A percentile compares a stretch with the other conserved stretches of the same genome.
Evolutionary conservation across 2,797 vertebrate genomes (phyloP).

Genomic region (Danio kyathit): DNA sequence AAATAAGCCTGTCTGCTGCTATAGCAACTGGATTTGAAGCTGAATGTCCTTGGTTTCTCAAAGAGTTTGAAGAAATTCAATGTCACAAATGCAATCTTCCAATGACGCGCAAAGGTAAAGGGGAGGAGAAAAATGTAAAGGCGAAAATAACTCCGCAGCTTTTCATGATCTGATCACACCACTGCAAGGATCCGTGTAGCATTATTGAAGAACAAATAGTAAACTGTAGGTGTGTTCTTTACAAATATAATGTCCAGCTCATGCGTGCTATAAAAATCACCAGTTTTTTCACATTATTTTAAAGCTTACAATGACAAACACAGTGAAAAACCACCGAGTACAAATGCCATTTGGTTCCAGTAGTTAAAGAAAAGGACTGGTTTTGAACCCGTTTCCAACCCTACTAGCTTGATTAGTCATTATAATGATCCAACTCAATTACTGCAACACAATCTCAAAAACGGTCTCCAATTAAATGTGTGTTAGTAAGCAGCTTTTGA

Average conservation of each 20-base stretch:
- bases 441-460: not conserved
- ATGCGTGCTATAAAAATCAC: not conserved
- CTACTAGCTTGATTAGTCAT: not conserved
- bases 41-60: slow-evolving; percentile 22
- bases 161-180: not conserved
- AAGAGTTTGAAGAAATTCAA: slow-evolving; percentile 35
- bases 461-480: not conserved
- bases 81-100: slow-evolving; percentile 25
- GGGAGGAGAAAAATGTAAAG: not conserved
- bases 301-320: not conserved
- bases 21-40: slow-evolving; percentile 14
- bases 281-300: not conserved
- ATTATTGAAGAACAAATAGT: not conserved
- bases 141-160: slow-evolving; percentile 30
- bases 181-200: not conserved
- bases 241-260: not conserved
- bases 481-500: not conserved
- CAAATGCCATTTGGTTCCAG: not conserved
- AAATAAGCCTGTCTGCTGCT: slow-evolving; percentile 20
- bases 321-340: not conserved
- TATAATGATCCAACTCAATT: not conserved
- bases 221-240: not conserved
- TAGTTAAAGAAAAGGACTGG: not conserved
- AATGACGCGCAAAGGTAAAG: not conserved
- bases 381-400: not conserved